Evolutionary conservation across 2,888 invertebrate species (phyloP), one percentile per base, ranked within the genome.

Genomic region (Lottia gigantea): DNA sequence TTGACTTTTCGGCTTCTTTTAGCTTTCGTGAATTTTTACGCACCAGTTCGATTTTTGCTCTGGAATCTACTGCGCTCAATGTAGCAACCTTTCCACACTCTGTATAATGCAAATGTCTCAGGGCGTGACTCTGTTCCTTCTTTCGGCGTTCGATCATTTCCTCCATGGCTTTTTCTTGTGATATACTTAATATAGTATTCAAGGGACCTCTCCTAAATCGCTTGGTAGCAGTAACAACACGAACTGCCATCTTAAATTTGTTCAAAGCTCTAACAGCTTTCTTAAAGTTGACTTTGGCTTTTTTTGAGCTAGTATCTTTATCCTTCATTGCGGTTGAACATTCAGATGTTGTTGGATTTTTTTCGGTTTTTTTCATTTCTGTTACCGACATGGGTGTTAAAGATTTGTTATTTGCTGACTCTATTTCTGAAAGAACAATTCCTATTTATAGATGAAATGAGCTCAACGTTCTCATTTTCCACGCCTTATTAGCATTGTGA

Each of bases 161-260:
- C n/a, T 66, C 70, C 71, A 76, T 69, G 12, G 76, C 76, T 49
- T 74, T 46, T 25, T 76, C 76, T 46, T 76, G 76, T 6, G 76
- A 64, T 47, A 76, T 76, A 15, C 66, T 73, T 3, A 76, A 64
- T n/a, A 76, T 76, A 15, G 76, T 74, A 15, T 67, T 70, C 25
- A 76, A 47, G 7, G 74, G 74, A 25, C 68, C 70, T 19, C 71
- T 67, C 14, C 66, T 68, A 64, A 74, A 74, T 26, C 74, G 47
- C 23, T 68, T 64, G 14, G 66, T 68, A 4, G 74, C 76, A 23
- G 69, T 70, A 0, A 76, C 71, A 1, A 68, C 71, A 25, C 47
- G 71, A 3, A 73, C 74, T 16, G 68, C 71, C 25, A 40, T 19
- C 23, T 71, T 72, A 65, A 76, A 74, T 14, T 64, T 71, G 40